Evolutionary conservation across 2,888 invertebrate genomes (phyloP).

Genomic region (Vesta saturnalis): DNA sequence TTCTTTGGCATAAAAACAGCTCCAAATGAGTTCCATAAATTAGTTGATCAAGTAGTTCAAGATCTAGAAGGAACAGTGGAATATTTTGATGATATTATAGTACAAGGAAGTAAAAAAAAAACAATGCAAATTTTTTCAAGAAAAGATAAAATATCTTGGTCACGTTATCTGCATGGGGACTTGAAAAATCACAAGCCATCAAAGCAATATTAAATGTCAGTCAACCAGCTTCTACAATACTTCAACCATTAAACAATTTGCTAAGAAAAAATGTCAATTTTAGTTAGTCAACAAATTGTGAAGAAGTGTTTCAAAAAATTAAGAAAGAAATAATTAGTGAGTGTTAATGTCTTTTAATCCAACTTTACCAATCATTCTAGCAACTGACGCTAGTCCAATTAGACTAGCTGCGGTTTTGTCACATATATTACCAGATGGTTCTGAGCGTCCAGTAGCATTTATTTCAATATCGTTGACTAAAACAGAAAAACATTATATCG

Average conservation of each 20-base stretch:
- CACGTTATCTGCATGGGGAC: constrained; percentile 34
- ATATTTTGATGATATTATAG: constrained; percentile 9
- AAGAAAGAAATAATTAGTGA: not conserved
- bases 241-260: too few species aligned
- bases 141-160: constrained; percentile 40
- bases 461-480: constrained; percentile 25
- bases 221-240: not conserved
- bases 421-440: constrained; percentile 33
- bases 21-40: too few species aligned
- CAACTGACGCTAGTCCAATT: too few species aligned
- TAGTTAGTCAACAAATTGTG: not conserved
- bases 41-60: not conserved
- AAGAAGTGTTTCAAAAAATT: not conserved
- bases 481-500: constrained; percentile 36
- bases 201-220: not conserved
- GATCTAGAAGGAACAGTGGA: too few species aligned
- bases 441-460: constrained; percentile 55
- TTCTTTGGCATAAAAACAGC: too few species aligned
- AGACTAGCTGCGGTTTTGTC: constrained; percentile 53
- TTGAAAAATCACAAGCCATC: constrained; percentile 21
- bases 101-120: constrained; percentile 29
- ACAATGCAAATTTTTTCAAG: constrained; percentile 43
- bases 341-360: not conserved
- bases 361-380: constrained; percentile 45
- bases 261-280: not conserved